A percentile compares a stretch with the other conserved stretches of the same genome.
Conservation (phyloP, 2,888 invertebrate species). For the Erynnis tages region DNA sequence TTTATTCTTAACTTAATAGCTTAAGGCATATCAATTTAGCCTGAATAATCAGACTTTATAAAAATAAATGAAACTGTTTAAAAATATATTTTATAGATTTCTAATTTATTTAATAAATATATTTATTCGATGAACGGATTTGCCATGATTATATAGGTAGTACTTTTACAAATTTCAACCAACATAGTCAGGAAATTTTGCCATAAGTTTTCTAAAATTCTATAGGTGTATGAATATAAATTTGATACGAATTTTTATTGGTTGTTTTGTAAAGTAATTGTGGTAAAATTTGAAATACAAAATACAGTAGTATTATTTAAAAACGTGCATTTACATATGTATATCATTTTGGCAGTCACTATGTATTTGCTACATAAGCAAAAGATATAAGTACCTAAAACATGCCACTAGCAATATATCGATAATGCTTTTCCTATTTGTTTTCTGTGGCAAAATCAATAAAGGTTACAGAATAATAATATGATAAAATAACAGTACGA, state of each 20-base stretch:
- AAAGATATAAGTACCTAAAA: too few relatives aligned
- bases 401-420: constrained; percentile 21
- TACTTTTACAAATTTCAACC: too few relatives aligned
- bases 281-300: too few relatives aligned
- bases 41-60: neutral
- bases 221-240: too few relatives aligned
- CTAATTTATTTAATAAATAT: constrained; percentile 4
- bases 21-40: constrained; percentile 10
- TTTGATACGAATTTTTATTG: too few relatives aligned
- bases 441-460: constrained; percentile 1
- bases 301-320: constrained; percentile 7
- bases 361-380: neutral
- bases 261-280: too few relatives aligned
- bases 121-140: constrained; percentile 1
- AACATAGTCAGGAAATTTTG: neutral
- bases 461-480: too few relatives aligned
- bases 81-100: constrained; percentile 10
- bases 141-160: constrained; percentile 14
- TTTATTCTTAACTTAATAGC: neutral
- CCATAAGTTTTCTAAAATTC: neutral
- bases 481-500: too few relatives aligned
- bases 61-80: neutral
- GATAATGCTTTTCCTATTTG: constrained; percentile 3
- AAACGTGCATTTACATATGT: constrained; percentile 13
- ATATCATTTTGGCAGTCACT: neutral